Evolutionary conservation across 2,797 vertebrate species (phyloP).

Genomic region (Onychomys torridus): DNA sequence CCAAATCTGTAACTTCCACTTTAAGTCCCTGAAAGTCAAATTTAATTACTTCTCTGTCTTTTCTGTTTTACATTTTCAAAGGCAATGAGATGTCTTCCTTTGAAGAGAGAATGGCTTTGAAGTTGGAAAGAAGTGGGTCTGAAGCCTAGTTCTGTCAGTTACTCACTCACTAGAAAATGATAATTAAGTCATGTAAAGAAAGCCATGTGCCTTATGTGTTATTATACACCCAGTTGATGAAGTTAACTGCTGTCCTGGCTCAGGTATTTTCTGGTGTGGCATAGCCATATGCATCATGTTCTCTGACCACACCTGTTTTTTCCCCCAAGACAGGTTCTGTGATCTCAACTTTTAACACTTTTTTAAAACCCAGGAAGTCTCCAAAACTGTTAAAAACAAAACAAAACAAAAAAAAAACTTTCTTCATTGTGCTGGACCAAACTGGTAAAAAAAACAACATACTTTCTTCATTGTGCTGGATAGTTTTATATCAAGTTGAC

Average conservation of each 20-base stretch:
- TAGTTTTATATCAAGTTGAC: background rate
- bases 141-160: background rate
- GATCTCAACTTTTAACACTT: background rate
- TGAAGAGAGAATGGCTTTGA: slow-evolving; percentile 36
- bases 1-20: background rate
- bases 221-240: background rate
- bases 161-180: background rate
- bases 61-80: slow-evolving; percentile 33
- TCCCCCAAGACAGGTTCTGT: background rate
- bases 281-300: background rate
- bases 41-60: slow-evolving; percentile 14
- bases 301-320: background rate
- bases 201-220: background rate
- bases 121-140: slow-evolving; percentile 1
- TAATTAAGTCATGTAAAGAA: background rate
- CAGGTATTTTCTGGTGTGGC: background rate
- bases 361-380: background rate
- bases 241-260: background rate
- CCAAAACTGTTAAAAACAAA: too few species aligned
- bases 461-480: background rate
- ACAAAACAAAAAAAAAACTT: too few species aligned
- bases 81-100: background rate
- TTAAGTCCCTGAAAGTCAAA: background rate
- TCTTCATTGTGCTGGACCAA: background rate
- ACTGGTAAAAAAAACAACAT: too few species aligned